phyloP scores from a whole-genome alignment of 2,797 vertebrate species.

The Coluber constrictor region DNA sequence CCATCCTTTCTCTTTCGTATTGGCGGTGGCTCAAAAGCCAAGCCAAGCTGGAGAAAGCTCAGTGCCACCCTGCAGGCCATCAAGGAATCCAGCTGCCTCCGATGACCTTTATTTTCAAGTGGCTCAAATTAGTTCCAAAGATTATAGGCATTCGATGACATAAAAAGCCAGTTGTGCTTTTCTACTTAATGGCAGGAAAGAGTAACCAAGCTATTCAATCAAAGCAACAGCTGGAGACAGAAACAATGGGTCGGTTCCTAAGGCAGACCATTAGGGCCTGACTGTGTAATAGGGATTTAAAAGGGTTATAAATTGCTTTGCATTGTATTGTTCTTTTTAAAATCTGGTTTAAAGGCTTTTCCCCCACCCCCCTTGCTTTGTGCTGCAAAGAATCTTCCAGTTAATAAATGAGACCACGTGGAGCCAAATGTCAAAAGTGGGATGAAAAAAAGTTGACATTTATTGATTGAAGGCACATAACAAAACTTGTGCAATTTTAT shows the following conservation, averaged over 20 bases:
- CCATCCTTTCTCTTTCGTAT: not conserved
- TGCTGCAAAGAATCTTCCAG: not conserved
- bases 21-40: not conserved
- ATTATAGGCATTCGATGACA: constrained; percentile 21
- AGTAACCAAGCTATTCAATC: constrained; percentile 23
- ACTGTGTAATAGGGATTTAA: constrained; percentile 22
- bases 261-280: constrained; percentile 16
- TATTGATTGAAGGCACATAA: not conserved
- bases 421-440: not conserved
- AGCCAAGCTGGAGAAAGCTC: not conserved
- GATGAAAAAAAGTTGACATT: not conserved
- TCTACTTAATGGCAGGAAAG: constrained; percentile 24
- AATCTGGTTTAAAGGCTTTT: not conserved
- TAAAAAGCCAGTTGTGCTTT: constrained; percentile 24
- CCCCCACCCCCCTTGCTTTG: not conserved
- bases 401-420: not conserved
- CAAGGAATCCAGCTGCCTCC: constrained; percentile 19
- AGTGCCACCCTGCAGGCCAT: not conserved
- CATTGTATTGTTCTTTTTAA: not conserved
- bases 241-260: constrained; percentile 1
- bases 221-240: constrained; percentile 23
- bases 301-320: constrained; percentile 20
- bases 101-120: constrained; percentile 38
- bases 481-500: not conserved
- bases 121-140: constrained; percentile 33